Base-by-base conservation (phyloP, 1,140 invertebrate species). In the Ptiloglossa arizonensis region DNA sequence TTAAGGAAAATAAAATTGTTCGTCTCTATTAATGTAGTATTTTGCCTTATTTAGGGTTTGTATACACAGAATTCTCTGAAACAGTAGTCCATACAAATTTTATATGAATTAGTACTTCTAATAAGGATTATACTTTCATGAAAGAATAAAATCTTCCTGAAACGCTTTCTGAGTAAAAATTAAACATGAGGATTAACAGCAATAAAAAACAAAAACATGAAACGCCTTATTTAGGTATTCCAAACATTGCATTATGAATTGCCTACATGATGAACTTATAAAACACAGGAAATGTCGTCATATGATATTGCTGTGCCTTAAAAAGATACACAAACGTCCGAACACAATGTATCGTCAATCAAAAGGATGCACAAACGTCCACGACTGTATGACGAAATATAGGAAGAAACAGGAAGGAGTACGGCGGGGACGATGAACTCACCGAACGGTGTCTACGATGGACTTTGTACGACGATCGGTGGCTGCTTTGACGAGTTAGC, bases 371-470 rank as follows among this genome's bases (percentile, higher is more conserved):
- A 32, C 52, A 84, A 85, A 74, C 50, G 59, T 67, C 63, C 73
- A 85, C 69, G 60, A 81, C n/a, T 78, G 50, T 78, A 67, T 9
- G 56, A 79, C 69, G 76, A 85, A 76, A 80, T 86, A 48, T 32
- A 56, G 80, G 41, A n/a, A n/a, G n/a, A 81, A 70, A 76, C 24
- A 56, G 80, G 77, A 78, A 62, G 79, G 86, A 80, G 75, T 85
- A 56, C 17, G 83, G 66, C 54, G 29, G 80, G 87, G 86, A 76
- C 83, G 87, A 81, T 86, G 87, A 92, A 95, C 95, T 96, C 94
- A 96, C 95, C 93, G 95, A 96, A 93, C 94, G 94, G 92, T 96
- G 95, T 84, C 95, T 94, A 92, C 95, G 94, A 92, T 95, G 95
- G 89, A 94, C 94, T 94, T 95, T 95, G 92, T 93, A 94, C 87